These are phyloP conservation scores for Luidia sarsii DNA, from an alignment of 53 echinoderm and acorn worm species.

Conservation along the genomic window DNA sequence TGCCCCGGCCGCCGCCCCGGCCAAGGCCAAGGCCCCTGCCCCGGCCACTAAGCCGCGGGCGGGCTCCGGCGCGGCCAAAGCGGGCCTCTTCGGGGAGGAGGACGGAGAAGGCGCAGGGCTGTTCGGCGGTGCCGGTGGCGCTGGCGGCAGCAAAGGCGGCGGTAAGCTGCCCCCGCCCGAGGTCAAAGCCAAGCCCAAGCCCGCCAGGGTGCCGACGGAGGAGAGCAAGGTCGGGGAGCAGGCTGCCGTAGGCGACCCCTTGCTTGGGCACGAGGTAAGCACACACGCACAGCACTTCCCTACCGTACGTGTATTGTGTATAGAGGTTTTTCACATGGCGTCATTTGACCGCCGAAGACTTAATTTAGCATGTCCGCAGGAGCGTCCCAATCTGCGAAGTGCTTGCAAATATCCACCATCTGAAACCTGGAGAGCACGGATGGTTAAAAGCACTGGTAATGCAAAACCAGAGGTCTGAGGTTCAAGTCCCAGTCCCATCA, in stretches of 20 bases:
- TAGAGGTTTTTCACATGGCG: no score
- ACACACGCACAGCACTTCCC: neutral
- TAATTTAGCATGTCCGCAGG: no score
- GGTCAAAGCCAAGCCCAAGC: neutral
- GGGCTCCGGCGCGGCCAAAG: conserved; percentile 6
- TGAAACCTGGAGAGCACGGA: no score
- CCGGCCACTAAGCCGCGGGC: conserved; percentile 5
- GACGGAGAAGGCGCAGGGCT: conserved; percentile 74
- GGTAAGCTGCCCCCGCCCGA: neutral
- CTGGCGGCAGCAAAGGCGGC: neutral
- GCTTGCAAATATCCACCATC: no score
- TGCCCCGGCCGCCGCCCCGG: neutral
- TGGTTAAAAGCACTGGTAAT: no score
- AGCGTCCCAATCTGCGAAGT: no score
- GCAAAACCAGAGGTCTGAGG: no score
- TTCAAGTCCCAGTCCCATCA: no score
- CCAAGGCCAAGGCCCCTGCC: neutral
- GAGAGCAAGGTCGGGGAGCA: neutral
- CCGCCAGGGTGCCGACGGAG: neutral
- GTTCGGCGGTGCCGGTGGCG: conserved; percentile 53
- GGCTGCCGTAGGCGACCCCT: conserved; percentile 26
- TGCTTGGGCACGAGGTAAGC: conserved; percentile 38
- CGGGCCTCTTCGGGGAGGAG: conserved; percentile 52
- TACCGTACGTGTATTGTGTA: neutral
- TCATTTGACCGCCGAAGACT: no score